phyloP scores from a whole-genome alignment of 2,797 vertebrate genomes.

The Moxostoma hubbsi region DNA sequence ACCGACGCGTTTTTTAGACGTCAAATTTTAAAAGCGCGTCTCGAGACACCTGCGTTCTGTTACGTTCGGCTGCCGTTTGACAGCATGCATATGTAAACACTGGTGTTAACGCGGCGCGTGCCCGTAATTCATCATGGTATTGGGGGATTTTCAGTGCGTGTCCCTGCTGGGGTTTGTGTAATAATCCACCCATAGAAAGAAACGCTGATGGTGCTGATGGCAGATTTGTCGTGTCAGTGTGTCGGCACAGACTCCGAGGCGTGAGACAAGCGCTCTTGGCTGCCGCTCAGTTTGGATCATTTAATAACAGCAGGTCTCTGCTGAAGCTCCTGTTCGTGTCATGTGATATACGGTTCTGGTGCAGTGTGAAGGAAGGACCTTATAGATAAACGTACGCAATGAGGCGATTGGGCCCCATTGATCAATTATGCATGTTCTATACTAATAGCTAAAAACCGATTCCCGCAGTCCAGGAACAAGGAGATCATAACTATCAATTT shows the following conservation, averaged over 20 bases:
- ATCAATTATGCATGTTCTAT: constrained; percentile 46
- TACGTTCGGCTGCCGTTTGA: not conserved
- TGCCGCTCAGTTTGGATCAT: constrained; percentile 24
- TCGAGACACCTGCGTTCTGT: too few species aligned
- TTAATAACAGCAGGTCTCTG: constrained; percentile 23
- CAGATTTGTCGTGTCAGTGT: constrained; percentile 21
- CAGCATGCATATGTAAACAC: constrained; percentile 27
- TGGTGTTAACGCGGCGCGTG: constrained; percentile 31
- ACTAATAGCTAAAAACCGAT: constrained; percentile 14
- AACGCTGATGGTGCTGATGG: constrained; percentile 54
- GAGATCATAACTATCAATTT: constrained; percentile 7
- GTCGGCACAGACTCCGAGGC: constrained; percentile 7
- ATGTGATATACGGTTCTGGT: constrained; percentile 45
- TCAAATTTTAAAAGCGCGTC: too few species aligned
- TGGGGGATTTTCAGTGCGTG: constrained; percentile 19
- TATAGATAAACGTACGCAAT: constrained; percentile 29
- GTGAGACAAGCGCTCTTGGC: constrained; percentile 36
- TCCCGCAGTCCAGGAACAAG: constrained; percentile 6
- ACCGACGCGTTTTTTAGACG: too few species aligned
- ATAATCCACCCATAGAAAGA: constrained; percentile 47
- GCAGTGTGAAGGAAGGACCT: constrained; percentile 44
- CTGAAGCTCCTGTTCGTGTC: not conserved
- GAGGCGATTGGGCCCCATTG: constrained; percentile 41
- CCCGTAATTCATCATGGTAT: not conserved
- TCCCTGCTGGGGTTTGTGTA: constrained; percentile 28